phyloP scores from a whole-genome alignment of 2,797 vertebrate genomes.

The Antennarius maculatus region DNA sequence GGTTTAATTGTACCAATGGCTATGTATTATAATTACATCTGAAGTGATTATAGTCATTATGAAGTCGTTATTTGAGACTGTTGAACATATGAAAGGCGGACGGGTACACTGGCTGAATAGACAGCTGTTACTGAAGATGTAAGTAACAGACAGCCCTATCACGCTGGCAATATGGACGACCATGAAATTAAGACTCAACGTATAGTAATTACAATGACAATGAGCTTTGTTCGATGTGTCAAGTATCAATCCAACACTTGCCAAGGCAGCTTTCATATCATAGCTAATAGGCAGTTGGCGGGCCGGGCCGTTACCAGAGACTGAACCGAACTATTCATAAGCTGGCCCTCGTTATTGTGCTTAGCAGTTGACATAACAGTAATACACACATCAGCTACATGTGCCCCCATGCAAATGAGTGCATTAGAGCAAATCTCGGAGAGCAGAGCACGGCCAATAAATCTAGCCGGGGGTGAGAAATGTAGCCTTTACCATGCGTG shows the following conservation, averaged over 20 bases:
- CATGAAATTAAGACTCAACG: constrained; percentile 81
- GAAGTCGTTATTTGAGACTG: constrained; percentile 85
- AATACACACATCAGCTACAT: constrained; percentile 78
- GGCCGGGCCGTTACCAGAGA: constrained; percentile 69
- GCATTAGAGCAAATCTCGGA: constrained; percentile 76
- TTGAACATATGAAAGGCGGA: constrained; percentile 81
- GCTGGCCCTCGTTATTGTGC: constrained; percentile 72
- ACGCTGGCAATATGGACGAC: constrained; percentile 78
- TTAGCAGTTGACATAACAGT: constrained; percentile 70
- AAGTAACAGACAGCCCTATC: constrained; percentile 78
- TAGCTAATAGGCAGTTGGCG: constrained; percentile 77
- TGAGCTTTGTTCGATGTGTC: constrained; percentile 79
- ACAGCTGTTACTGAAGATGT: constrained; percentile 83
- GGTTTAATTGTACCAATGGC: constrained; percentile 81
- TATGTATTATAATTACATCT: constrained; percentile 87
- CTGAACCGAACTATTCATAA: constrained; percentile 73
- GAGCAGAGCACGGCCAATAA: constrained; percentile 80
- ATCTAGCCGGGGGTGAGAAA: constrained; percentile 78
- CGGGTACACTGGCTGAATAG: constrained; percentile 80
- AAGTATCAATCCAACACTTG: constrained; percentile 80
- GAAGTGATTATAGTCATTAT: constrained; percentile 88
- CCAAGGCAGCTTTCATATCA: constrained; percentile 77
- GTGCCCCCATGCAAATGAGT: constrained; percentile 80
- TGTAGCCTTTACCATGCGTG: constrained; percentile 80
- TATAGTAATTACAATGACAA: constrained; percentile 81